A percentile compares a stretch with the other conserved stretches of the same genome.
phyloP scores from a whole-genome alignment of 2,888 invertebrate genomes.

The Beris chalybata region DNA sequence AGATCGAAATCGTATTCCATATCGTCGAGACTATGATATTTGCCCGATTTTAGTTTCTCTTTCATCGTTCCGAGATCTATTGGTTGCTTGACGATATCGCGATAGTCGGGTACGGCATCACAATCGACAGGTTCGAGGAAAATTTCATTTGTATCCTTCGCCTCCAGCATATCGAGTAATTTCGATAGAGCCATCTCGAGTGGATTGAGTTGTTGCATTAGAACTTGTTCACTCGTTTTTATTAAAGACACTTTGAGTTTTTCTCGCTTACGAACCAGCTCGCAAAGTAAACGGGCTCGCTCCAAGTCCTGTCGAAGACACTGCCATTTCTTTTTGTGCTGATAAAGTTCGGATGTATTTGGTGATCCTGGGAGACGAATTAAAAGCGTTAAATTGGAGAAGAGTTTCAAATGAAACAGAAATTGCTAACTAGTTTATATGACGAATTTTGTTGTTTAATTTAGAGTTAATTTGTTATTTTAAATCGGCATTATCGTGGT shows the following conservation, averaged over 20 bases:
- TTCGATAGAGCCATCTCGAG: slow-evolving; percentile 76
- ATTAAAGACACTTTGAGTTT: slow-evolving; percentile 88
- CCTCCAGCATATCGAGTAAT: slow-evolving; percentile 74
- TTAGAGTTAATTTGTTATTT: too few relatives aligned
- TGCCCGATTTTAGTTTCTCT: slow-evolving; percentile 68
- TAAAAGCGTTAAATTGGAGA: too few relatives aligned
- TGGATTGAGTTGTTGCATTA: slow-evolving; percentile 80
- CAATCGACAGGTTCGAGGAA: slow-evolving; percentile 92
- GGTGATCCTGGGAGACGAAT: slow-evolving; percentile 53
- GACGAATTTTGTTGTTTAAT: too few relatives aligned
- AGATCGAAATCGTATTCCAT: slow-evolving; percentile 89
- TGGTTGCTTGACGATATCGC: slow-evolving; percentile 78
- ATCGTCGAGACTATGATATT: slow-evolving; percentile 72
- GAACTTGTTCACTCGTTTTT: slow-evolving; percentile 76
- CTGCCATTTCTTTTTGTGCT: slow-evolving; percentile 92
- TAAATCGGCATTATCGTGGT: too few relatives aligned
- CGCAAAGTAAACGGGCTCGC: slow-evolving; percentile 86
- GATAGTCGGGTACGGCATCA: slow-evolving; percentile 88
- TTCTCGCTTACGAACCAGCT: slow-evolving; percentile 93
- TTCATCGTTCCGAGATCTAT: slow-evolving; percentile 92
- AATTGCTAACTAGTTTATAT: too few relatives aligned
- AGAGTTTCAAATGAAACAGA: too few relatives aligned
- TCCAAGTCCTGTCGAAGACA: slow-evolving; percentile 92
- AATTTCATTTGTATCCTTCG: slow-evolving; percentile 81
- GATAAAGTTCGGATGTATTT: slow-evolving; percentile 74